Conservation (phyloP, 2,888 invertebrate species). For the Ptilodon capucinus region DNA sequence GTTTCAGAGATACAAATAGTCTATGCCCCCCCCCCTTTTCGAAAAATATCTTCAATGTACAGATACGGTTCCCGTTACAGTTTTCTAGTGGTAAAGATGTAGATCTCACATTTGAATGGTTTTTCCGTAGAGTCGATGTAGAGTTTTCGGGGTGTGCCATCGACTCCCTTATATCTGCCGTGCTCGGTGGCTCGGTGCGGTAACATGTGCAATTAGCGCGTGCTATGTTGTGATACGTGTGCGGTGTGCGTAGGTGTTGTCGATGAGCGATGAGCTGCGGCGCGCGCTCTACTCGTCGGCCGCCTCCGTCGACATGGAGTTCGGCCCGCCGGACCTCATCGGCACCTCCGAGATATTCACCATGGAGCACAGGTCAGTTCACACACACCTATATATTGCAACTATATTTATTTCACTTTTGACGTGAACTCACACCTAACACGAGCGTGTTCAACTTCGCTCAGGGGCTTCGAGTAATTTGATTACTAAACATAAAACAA, state of each 20-base stretch:
- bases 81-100: too few relatives aligned
- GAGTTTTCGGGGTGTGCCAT: too few relatives aligned
- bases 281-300: slow-evolving; percentile 90
- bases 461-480: too few relatives aligned
- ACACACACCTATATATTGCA: not conserved
- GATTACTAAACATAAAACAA: too few relatives aligned
- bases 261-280: slow-evolving; percentile 96
- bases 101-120: too few relatives aligned
- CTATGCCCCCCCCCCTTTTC: too few relatives aligned
- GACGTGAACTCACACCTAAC: too few relatives aligned
- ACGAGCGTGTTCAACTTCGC: too few relatives aligned
- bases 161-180: not conserved
- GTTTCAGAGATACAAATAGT: too few relatives aligned
- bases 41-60: too few relatives aligned
- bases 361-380: slow-evolving; percentile 89
- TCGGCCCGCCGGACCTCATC: slow-evolving; percentile 94
- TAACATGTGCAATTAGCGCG: not conserved
- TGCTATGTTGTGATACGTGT: not conserved
- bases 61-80: too few relatives aligned
- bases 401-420: not conserved
- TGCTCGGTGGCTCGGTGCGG: not conserved
- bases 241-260: slow-evolving; percentile 86
- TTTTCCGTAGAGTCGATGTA: too few relatives aligned
- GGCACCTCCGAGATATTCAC: slow-evolving; percentile 95
- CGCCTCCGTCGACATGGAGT: slow-evolving; percentile 92